Conservation (phyloP, 2,888 invertebrate species). For the Amphimallon solstitiale region DNA sequence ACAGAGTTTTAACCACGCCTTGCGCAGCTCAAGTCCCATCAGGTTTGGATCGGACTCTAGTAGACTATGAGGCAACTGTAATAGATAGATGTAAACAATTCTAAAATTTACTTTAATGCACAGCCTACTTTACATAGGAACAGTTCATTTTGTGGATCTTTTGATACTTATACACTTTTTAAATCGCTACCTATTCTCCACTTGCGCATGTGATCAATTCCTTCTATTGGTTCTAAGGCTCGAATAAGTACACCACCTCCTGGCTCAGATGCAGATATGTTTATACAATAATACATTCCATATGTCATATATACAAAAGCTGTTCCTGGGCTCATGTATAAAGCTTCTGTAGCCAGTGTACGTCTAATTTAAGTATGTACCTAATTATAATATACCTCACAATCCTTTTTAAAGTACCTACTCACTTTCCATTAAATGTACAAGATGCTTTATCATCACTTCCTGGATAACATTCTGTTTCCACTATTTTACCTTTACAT, state of each 20-base stretch:
- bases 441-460: slow-evolving; percentile 75
- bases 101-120: no score
- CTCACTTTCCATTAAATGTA: slow-evolving; percentile 65
- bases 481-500: slow-evolving; percentile 74
- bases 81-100: no score
- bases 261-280: slow-evolving; percentile 73
- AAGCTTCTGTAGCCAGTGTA: slow-evolving; percentile 72
- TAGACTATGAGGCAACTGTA: no score
- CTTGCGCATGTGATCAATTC: slow-evolving; percentile 67
- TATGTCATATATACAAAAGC: slow-evolving; percentile 78
- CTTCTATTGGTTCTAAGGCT: slow-evolving; percentile 72
- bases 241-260: slow-evolving; percentile 76
- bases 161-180: no score
- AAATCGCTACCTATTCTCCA: slow-evolving; percentile 53
- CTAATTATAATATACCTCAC: background rate
- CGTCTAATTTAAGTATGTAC: slow-evolving; percentile 56
- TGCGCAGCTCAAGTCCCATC: no score
- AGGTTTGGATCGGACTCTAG: no score
- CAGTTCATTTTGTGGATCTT: no score
- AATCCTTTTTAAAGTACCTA: slow-evolving; percentile 26
- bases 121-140: no score
- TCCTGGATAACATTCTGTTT: slow-evolving; percentile 80
- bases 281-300: slow-evolving; percentile 79
- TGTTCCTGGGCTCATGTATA: slow-evolving; percentile 79
- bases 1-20: no score